Conservation (phyloP, 2,113 vertebrate genomes). For the Motacilla alba region DNA sequence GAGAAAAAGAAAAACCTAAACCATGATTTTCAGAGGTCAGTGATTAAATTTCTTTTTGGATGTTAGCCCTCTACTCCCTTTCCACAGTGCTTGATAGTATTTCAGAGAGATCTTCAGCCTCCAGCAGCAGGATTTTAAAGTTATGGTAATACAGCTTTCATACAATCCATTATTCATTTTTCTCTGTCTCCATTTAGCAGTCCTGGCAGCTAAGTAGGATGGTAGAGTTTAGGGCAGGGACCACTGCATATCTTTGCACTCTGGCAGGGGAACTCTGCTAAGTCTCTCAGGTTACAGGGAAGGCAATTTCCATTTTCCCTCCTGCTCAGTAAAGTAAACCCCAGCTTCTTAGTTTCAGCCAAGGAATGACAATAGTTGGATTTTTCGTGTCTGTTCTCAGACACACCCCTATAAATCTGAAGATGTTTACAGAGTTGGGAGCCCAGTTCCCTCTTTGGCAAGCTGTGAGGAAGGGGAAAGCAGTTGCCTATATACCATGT, state of each 20-base stretch:
- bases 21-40: neutral
- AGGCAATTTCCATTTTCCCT: slow-evolving; percentile 33
- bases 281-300: slow-evolving; percentile 38
- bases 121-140: neutral
- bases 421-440: neutral
- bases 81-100: neutral
- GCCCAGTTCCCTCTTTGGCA: neutral
- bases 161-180: slow-evolving; percentile 33
- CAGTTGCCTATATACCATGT: neutral
- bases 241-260: slow-evolving; percentile 15
- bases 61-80: neutral
- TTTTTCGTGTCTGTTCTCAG: neutral
- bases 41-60: neutral
- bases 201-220: neutral
- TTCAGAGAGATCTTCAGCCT: neutral
- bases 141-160: neutral
- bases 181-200: neutral
- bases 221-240: slow-evolving; percentile 33
- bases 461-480: neutral
- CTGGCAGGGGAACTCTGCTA: neutral
- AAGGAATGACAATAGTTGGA: neutral
- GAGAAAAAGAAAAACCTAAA: neutral
- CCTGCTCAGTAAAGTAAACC: neutral
- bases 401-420: neutral
- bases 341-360: neutral